Conservation (phyloP, 2,797 vertebrate genomes). For the Argya squamiceps region DNA sequence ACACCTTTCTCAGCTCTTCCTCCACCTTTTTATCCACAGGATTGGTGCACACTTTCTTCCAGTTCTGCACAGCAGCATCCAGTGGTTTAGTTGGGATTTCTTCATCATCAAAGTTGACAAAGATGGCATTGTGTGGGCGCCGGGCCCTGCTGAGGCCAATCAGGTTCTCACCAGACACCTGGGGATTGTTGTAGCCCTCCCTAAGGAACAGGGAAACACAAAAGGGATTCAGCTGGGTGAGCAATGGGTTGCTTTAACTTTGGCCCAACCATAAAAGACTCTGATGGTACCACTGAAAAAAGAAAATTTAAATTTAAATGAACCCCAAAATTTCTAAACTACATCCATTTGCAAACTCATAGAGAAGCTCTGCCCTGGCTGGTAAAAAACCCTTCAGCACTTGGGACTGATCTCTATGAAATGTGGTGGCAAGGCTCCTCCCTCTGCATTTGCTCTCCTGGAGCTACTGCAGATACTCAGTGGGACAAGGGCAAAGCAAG, state of each 20-base stretch:
- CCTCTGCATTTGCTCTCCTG: background rate
- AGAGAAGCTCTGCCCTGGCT: background rate
- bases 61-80: constrained; percentile 84
- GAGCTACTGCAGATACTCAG: background rate
- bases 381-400: background rate
- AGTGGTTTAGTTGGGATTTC: constrained; percentile 78
- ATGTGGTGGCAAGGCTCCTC: background rate
- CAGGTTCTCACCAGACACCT: constrained; percentile 80
- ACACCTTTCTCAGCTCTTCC: constrained; percentile 45
- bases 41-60: constrained; percentile 82
- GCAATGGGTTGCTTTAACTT: background rate
- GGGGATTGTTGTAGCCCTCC: constrained; percentile 76
- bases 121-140: constrained; percentile 91
- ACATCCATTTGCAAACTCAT: background rate
- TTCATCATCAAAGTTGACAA: constrained; percentile 85
- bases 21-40: constrained; percentile 41
- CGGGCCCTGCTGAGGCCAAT: constrained; percentile 88
- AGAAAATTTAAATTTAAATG: background rate
- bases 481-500: background rate
- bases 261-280: too few relatives aligned
- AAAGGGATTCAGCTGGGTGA: background rate
- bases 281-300: background rate
- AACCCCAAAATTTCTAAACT: background rate
- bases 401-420: background rate
- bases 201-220: constrained; percentile 49